phyloP scores from a whole-genome alignment of 2,888 invertebrate species.

The Andrena camellia region DNA sequence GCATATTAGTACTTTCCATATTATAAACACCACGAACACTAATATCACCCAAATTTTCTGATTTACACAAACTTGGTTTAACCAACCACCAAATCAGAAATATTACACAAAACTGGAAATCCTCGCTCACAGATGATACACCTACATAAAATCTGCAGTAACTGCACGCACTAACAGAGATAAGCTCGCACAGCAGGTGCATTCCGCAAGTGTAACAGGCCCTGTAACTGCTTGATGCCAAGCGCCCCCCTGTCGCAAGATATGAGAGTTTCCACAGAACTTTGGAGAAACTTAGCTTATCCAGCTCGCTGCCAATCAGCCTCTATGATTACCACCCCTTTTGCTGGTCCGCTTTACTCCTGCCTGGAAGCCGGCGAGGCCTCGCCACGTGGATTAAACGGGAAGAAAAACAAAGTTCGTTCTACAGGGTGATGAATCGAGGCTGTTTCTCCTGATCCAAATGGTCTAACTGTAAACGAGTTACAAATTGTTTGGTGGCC shows the following conservation, averaged over 20 bases:
- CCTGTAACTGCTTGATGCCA: conserved; percentile 40
- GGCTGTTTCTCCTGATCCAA: conserved; percentile 36
- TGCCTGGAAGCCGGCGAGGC: conserved; percentile 5
- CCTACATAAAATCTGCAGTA: too few species aligned
- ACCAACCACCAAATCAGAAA: neutral
- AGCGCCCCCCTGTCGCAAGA: conserved; percentile 69
- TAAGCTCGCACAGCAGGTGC: conserved; percentile 23
- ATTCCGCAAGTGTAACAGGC: conserved; percentile 25
- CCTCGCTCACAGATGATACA: neutral
- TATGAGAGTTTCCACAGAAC: conserved; percentile 71
- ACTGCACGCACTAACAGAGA: neutral
- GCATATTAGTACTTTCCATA: neutral
- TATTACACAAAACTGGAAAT: neutral
- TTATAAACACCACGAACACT: neutral
- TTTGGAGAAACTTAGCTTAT: conserved; percentile 70
- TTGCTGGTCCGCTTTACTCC: conserved; percentile 17
- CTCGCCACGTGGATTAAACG: neutral
- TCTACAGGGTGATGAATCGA: conserved; percentile 23
- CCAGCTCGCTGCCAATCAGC: conserved; percentile 71
- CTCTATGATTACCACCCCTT: conserved; percentile 52
- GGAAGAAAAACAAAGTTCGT: conserved; percentile 18
- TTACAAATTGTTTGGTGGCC: conserved; percentile 33
- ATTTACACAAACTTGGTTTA: neutral
- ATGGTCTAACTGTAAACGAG: conserved; percentile 4
- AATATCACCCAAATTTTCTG: neutral